Evolutionary conservation across 2,113 vertebrate species (phyloP).

Genomic region (Cololabis saira): DNA sequence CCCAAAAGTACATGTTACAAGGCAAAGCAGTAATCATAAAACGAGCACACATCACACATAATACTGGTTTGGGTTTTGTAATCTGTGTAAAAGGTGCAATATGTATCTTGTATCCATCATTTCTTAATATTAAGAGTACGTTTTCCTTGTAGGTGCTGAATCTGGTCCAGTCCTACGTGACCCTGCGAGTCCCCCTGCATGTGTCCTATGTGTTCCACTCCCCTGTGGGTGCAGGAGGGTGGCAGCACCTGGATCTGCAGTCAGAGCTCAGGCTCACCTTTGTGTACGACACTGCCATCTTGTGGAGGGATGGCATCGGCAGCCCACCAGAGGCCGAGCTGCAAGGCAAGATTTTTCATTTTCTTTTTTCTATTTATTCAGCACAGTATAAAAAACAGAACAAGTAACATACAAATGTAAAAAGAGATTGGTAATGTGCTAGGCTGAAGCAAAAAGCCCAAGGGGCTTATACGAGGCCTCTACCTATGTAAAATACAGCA

Average conservation of each 20-base stretch:
- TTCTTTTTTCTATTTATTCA: too few species aligned
- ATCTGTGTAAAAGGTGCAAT: neutral
- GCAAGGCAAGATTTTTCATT: slow-evolving; percentile 88
- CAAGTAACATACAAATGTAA: too few species aligned
- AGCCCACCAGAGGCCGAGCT: slow-evolving; percentile 93
- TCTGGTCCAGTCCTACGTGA: slow-evolving; percentile 95
- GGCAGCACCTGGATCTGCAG: slow-evolving; percentile 96
- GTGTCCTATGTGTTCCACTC: slow-evolving; percentile 97
- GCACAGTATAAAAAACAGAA: too few species aligned
- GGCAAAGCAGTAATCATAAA: too few species aligned
- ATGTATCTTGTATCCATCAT: neutral
- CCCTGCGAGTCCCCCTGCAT: slow-evolving; percentile 91
- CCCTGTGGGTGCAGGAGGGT: slow-evolving; percentile 89
- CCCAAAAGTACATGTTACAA: too few species aligned
- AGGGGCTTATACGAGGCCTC: too few species aligned
- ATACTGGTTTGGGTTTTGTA: neutral
- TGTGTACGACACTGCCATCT: slow-evolving; percentile 98
- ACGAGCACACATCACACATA: neutral
- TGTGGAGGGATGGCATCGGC: slow-evolving; percentile 93
- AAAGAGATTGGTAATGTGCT: too few species aligned
- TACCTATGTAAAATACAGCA: too few species aligned
- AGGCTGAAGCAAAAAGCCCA: too few species aligned
- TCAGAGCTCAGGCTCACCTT: slow-evolving; percentile 95
- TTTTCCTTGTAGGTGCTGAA: slow-evolving; percentile 87
- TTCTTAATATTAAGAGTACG: neutral